phyloP scores from a whole-genome alignment of 1,140 invertebrate species.

The Mycetomoellerius zeteki region DNA sequence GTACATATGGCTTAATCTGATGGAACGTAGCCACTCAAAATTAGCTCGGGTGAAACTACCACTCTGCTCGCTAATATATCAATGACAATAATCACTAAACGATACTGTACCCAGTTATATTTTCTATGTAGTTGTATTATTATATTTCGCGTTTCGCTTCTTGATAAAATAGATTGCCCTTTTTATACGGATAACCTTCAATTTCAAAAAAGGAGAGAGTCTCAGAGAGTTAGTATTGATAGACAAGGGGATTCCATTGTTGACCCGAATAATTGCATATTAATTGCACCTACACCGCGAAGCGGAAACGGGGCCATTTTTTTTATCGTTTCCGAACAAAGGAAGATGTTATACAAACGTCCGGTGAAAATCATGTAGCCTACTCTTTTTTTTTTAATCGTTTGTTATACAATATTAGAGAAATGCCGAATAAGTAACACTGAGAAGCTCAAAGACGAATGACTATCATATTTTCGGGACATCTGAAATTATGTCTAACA shows the following conservation, averaged over 20 bases:
- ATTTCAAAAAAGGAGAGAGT: conserved; percentile 54
- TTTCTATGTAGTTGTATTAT: conserved; percentile 30
- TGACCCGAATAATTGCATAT: conserved; percentile 64
- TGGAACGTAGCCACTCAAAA: background rate
- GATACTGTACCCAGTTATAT: background rate
- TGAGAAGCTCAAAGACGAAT: background rate
- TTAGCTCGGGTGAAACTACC: conserved; percentile 6
- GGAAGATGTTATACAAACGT: conserved; percentile 21
- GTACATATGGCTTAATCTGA: background rate
- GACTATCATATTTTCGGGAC: background rate
- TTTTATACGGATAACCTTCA: conserved; percentile 20
- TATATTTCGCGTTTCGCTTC: conserved; percentile 16
- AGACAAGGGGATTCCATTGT: conserved; percentile 34
- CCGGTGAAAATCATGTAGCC: conserved; percentile 40
- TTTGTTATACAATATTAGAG: background rate
- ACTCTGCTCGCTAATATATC: background rate
- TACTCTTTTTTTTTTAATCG: conserved; percentile 9
- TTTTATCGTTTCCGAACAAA: conserved; percentile 34
- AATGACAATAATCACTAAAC: conserved; percentile 3
- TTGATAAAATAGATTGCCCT: background rate
- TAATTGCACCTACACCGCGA: conserved; percentile 40
- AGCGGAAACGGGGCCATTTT: conserved; percentile 68
- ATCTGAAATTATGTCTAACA: background rate
- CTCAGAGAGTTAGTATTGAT: conserved; percentile 1
- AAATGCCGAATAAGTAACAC: conserved; percentile 10